These are phyloP conservation scores for Cirrhinus mrigala DNA, from an alignment of 2,797 vertebrate genomes.

Conservation along the genomic window DNA sequence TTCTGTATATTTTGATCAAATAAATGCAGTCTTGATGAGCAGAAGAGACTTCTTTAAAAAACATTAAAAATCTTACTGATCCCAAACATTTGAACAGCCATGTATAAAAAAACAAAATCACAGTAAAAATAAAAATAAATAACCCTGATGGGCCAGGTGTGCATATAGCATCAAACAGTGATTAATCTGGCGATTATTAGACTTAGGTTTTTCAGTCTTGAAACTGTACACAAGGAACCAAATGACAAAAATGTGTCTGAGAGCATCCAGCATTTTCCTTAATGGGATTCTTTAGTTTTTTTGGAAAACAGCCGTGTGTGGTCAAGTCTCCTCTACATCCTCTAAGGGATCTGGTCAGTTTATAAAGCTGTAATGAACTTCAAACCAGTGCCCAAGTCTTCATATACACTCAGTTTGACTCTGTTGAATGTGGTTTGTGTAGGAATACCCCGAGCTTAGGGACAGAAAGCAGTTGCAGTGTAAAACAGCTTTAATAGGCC, in stretches of 20 bases:
- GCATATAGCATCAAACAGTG: background rate
- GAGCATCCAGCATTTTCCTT: constrained; percentile 1
- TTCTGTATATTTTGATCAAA: too few species aligned
- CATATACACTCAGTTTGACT: constrained; percentile 63
- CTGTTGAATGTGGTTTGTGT: constrained; percentile 43
- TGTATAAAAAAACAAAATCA: too few species aligned
- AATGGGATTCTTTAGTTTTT: constrained; percentile 4
- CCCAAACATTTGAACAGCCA: too few species aligned
- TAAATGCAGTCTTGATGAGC: too few species aligned
- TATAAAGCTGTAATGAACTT: constrained; percentile 58
- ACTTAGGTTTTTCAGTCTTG: background rate
- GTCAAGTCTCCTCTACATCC: constrained; percentile 50
- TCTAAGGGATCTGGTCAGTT: constrained; percentile 33
- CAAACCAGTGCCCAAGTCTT: constrained; percentile 51
- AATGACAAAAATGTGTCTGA: background rate
- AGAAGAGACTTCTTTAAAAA: too few species aligned
- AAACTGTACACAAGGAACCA: background rate
- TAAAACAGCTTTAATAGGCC: constrained; percentile 49
- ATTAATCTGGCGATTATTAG: background rate
- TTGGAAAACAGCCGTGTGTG: constrained; percentile 2
- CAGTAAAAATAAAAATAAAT: background rate
- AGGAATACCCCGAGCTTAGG: constrained; percentile 33
- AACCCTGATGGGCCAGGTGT: background rate
- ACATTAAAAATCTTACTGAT: too few species aligned
- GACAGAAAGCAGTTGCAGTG: constrained; percentile 46